Base-by-base conservation (phyloP, 2,113 vertebrate genomes). In the Hydrolagus affinis region DNA sequence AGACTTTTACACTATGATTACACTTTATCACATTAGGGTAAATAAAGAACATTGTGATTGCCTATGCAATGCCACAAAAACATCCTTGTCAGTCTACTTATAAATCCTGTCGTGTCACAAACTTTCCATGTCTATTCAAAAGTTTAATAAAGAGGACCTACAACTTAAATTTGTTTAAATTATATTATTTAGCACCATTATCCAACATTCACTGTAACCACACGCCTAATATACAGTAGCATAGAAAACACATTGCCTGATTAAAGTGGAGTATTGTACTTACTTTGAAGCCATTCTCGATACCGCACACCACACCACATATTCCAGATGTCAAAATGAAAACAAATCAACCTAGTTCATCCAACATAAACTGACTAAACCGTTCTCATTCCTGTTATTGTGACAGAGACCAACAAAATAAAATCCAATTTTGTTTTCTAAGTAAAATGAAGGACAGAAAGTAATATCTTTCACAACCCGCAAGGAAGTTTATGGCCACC, bases 271-370 rank as follows among this genome's bases (percentile, higher is more conserved):
- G 62, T 8, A n/a, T n/a, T n/a, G 19, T 68, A 83, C 78, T 83
- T 68, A 83, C 78, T 83, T 66, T 28, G 28, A 83, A 83, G 66
- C 60, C 78, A 83, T 66, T 83, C 62, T 83, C 78, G 66, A 44
- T 44, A 32, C 62, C 21, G 60, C 78, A 83, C 11, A 21, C 60
- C 10, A 23, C 25, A 83, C 62, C 11, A 32, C 25, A 83, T 60
- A 12, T 30, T 68, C 60, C 62, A 32, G 60, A 68, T 25, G 25
- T 32, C 77, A 83, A 30, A 32, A 66, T 78, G 12, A 78, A 78
- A 78, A 62, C 23, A 66, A 28, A 83, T 21, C 28, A 0, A 83
- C 17, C 76, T 4, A 2, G 32, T 21, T 66, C 6, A 21, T 8
- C 28, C 59, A 19, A 25, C 25, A 32, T 30, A 17, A 83, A 83